Evolutionary conservation across 1,140 invertebrate genomes (phyloP).

Genomic region (Parasteatoda tepidariorum): DNA sequence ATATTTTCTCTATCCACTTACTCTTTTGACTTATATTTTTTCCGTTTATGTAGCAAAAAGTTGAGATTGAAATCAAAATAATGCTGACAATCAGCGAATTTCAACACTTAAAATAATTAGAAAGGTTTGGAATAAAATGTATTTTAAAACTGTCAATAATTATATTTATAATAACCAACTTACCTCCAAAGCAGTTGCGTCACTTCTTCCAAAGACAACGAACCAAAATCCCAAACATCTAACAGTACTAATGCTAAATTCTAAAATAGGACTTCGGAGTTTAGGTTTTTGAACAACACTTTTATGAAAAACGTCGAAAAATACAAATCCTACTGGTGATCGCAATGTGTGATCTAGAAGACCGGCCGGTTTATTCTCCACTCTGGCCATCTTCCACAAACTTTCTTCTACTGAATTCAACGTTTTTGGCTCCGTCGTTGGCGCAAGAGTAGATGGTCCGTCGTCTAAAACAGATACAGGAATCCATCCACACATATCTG

Average conservation of each 20-base stretch:
- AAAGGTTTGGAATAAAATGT: too few relatives aligned
- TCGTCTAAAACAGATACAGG: constrained; percentile 69
- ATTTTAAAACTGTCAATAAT: too few relatives aligned
- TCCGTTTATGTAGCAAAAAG: too few relatives aligned
- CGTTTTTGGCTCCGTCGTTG: constrained; percentile 23
- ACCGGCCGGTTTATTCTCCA: constrained; percentile 74
- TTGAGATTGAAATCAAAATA: too few relatives aligned
- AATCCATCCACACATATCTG: constrained; percentile 75
- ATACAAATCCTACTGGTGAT: constrained; percentile 74
- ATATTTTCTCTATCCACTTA: too few relatives aligned
- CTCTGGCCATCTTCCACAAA: constrained; percentile 74
- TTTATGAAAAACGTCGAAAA: constrained; percentile 78
- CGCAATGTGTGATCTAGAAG: constrained; percentile 77
- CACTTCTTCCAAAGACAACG: constrained; percentile 63
- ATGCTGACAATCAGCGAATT: too few relatives aligned
- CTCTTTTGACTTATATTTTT: too few relatives aligned
- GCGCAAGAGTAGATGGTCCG: constrained; percentile 31
- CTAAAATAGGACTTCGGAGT: constrained; percentile 63
- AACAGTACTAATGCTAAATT: constrained; percentile 62
- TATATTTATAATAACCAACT: too few relatives aligned
- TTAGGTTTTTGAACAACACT: constrained; percentile 65
- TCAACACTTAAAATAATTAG: too few relatives aligned
- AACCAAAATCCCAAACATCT: constrained; percentile 76
- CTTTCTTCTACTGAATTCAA: constrained; percentile 59
- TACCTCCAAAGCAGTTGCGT: constrained; percentile 63